Base-by-base conservation (phyloP, 2,888 invertebrate species). In the Alcis repandata region DNA sequence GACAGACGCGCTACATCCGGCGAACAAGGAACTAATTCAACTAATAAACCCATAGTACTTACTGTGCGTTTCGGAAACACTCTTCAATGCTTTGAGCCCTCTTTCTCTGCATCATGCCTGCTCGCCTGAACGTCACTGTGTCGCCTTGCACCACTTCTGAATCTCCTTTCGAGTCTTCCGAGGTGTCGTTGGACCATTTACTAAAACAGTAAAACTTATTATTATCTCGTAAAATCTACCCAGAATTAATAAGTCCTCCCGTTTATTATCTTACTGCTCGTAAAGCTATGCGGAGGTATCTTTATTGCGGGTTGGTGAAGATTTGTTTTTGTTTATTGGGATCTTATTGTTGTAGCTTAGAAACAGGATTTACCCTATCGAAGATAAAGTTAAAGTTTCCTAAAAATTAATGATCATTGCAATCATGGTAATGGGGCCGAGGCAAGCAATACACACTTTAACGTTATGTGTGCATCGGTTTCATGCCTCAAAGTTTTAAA, bases 21-120 rank as follows among this genome's bases (percentile, higher is more conserved):
- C n/a, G n/a, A n/a, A n/a, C n/a, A n/a, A n/a, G n/a, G n/a, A n/a
- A n/a, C n/a, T n/a, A n/a, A n/a, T n/a, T n/a, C n/a, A n/a, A 27
- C 6, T 27, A 27, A 2, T 27, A 27, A 2, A 27, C 27, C 27
- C 27, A 27, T 4, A 27, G 27, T 38, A 49, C 82, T 79, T 71
- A 86, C 85, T 76, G 75, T 20, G 73, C 33, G 13, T 69, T 76
- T 17, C 75, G 70, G 2, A 79, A 67, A 60, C 77, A 80, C 63
- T 77, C 67, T 17, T 86, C 84, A 48, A 85, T 74, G 59, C 80
- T 81, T 27, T 79, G 83, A 10, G 80, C 76, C 36, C 74, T 74
- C 22, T 79, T 69, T 11, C 78, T 73, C 8, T 76, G 76, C 27
- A 77, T 64, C 8, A 71, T 56, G 1, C 78, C 75, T 0, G 80